Evolutionary conservation across 2,113 vertebrate species (phyloP).

Genomic region (Syngnathus scovelli): DNA sequence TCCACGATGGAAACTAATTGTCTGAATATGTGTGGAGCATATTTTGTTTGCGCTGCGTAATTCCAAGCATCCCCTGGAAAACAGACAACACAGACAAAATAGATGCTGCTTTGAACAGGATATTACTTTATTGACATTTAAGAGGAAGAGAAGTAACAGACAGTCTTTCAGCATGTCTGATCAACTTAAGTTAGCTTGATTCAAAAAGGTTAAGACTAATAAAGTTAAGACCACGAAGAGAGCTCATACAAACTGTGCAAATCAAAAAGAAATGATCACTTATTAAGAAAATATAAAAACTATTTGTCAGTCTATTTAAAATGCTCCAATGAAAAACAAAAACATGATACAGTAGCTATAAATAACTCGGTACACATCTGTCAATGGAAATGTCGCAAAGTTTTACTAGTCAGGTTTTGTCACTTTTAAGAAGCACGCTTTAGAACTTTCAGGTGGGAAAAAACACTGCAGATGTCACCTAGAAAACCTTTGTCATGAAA

Average conservation of each 20-base stretch:
- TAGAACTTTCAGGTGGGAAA: neutral
- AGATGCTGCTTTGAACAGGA: constrained; percentile 5
- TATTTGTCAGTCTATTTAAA: constrained; percentile 35
- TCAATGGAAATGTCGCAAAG: constrained; percentile 21
- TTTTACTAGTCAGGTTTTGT: constrained; percentile 42
- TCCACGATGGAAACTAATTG: neutral
- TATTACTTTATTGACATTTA: constrained; percentile 51
- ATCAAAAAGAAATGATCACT: constrained; percentile 53
- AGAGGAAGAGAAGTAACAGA: constrained; percentile 39
- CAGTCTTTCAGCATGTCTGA: constrained; percentile 14
- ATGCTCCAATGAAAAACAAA: constrained; percentile 10
- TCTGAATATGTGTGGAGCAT: neutral
- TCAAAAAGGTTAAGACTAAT: constrained; percentile 55
- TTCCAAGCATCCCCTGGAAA: constrained; percentile 24
- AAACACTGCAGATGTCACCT: constrained; percentile 4
- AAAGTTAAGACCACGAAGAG: constrained; percentile 59
- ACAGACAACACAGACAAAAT: constrained; percentile 7
- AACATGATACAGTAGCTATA: constrained; percentile 12
- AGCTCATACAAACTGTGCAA: constrained; percentile 64
- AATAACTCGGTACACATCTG: constrained; percentile 30
- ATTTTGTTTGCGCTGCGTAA: constrained; percentile 22
- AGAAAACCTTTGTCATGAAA: constrained; percentile 26
- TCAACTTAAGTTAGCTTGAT: constrained; percentile 34
- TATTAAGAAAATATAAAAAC: constrained; percentile 48
- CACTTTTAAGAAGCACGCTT: constrained; percentile 17